Evolutionary conservation across 2,888 invertebrate genomes (phyloP), one percentile per base, ranked within the genome.

Genomic region (Malthinus seriepunctatus): DNA sequence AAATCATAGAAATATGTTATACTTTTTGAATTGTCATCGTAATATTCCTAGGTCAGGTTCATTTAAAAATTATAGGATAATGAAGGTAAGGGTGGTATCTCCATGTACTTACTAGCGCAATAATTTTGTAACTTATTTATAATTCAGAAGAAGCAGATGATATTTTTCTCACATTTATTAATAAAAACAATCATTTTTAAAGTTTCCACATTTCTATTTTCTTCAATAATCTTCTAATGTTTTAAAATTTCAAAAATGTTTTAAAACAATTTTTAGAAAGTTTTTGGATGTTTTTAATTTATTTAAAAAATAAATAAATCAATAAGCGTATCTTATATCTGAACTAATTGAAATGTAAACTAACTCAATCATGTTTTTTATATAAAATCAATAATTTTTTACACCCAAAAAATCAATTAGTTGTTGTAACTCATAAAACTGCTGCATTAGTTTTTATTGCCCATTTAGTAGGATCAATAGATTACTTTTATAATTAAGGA

Each of bases 401-500:
- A 23, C 23, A 23, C 23, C 2, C 2, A 23, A 23, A 23, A 23
- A 23, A 23, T 23, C 23, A 23, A 23, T 23, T 23, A 23, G 23
- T 23, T 23, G 23, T 23, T 23, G 23, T 23, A 23, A 23, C 23
- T 23, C 23, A 5, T 23, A 23, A 23, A 23, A 23, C 23, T 23
- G 23, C 23, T 5, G 23, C 23, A 5, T 23, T 23, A 23, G 23
- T 23, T 51, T 51, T 32, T 42, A 51, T 33, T n/a, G 51, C 51
- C 42, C 42, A 51, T 33, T n/a, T 42, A 9, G 7, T 23, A 23
- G 23, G 5, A 23, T 23, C 32, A 10, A 51, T 42, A 32, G 42
- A 51, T 51, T 35, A 9, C 10, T 42, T 51, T 32, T 51, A 51
- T 51, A 51, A 51, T 51, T 51, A 51, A 51, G 38, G 42, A 51